phyloP scores from a whole-genome alignment of 2,797 vertebrate species.

The Alosa sapidissima region DNA sequence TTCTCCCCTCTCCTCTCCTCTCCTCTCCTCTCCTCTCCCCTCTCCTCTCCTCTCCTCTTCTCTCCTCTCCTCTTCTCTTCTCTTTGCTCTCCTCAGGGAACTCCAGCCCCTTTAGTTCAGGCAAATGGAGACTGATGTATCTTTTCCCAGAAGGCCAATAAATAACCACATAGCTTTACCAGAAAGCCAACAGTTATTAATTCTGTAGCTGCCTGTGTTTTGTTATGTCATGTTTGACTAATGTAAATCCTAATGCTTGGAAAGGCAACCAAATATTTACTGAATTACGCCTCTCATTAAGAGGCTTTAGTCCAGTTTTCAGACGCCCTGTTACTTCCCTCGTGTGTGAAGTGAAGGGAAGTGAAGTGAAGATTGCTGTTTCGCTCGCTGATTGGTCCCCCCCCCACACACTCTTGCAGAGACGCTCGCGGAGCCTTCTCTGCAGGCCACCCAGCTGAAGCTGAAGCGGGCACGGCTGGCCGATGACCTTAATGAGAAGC shows the following conservation, averaged over 20 bases:
- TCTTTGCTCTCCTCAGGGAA: neutral
- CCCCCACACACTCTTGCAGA: slow-evolving; percentile 67
- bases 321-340: neutral
- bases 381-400: slow-evolving; percentile 21
- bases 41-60: neutral
- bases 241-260: neutral
- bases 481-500: slow-evolving; percentile 96
- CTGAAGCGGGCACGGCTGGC: slow-evolving; percentile 93
- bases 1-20: neutral
- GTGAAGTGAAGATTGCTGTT: neutral
- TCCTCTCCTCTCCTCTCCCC: neutral
- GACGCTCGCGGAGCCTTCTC: slow-evolving; percentile 92
- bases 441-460: slow-evolving; percentile 97
- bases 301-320: slow-evolving; percentile 1
- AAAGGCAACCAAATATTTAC: slow-evolving; percentile 12
- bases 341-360: neutral
- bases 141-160: neutral
- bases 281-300: slow-evolving; percentile 22
- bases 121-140: neutral
- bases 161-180: neutral
- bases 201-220: slow-evolving; percentile 10
- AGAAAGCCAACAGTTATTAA: slow-evolving; percentile 20
- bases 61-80: neutral
- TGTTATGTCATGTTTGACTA: neutral
- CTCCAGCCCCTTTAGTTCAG: neutral